Evolutionary conservation across 2,797 vertebrate species (phyloP).

Genomic region (Notoglanidium macrostoma): DNA sequence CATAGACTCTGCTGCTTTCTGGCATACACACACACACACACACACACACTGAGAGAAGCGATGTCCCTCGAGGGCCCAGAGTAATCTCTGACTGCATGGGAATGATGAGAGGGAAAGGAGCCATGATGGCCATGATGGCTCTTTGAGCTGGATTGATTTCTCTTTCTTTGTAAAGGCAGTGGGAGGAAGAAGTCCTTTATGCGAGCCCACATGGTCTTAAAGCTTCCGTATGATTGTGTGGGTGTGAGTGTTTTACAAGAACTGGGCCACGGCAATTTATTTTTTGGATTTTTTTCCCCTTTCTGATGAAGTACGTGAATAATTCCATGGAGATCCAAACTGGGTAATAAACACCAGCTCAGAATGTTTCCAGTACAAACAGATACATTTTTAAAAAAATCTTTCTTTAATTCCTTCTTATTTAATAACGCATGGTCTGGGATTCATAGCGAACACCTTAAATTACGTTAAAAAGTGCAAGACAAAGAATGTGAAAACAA

Average conservation of each 20-base stretch:
- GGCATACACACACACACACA: conserved; percentile 37
- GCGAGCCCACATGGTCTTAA: conserved; percentile 73
- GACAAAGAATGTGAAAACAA: neutral
- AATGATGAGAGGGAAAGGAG: conserved; percentile 67
- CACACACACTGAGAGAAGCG: conserved; percentile 57
- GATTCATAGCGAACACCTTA: neutral
- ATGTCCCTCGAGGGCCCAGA: conserved; percentile 65
- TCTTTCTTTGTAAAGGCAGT: conserved; percentile 69
- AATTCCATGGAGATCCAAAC: conserved; percentile 24
- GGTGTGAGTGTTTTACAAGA: conserved; percentile 52
- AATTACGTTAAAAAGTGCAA: too few relatives aligned
- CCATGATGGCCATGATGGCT: conserved; percentile 60
- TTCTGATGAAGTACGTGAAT: conserved; percentile 47
- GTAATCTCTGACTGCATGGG: conserved; percentile 72
- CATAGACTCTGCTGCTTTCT: conserved; percentile 39
- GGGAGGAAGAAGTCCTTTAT: conserved; percentile 75
- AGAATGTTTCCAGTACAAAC: neutral
- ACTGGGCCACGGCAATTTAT: conserved; percentile 49
- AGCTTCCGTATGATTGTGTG: conserved; percentile 67
- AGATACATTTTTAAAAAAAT: neutral
- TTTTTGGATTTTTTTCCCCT: neutral
- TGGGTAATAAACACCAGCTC: conserved; percentile 26
- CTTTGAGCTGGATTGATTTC: conserved; percentile 76
- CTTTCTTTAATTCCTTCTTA: conserved; percentile 14
- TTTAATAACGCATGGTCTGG: neutral